Evolutionary conservation across 2,113 vertebrate species (phyloP).

Genomic region (Phrynosoma blainvillii): DNA sequence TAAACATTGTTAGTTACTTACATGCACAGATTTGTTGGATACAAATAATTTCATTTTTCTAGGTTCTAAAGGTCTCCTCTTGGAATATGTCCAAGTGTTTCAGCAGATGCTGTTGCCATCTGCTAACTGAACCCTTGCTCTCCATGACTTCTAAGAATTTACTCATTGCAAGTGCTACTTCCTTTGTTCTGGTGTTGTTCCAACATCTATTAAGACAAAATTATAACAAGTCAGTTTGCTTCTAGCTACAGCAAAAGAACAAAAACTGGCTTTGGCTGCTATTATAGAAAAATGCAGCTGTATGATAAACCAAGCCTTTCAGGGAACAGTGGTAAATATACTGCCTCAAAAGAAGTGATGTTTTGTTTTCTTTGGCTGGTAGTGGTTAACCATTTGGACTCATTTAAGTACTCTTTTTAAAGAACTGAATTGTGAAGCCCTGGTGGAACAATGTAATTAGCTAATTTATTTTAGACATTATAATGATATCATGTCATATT

Average conservation of each 20-base stretch:
- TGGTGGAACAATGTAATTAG: slow-evolving; percentile 19
- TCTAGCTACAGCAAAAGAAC: background rate
- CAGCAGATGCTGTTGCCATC: slow-evolving; percentile 25
- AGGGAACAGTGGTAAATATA: background rate
- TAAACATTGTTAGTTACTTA: slow-evolving; percentile 13
- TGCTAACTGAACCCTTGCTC: slow-evolving; percentile 10
- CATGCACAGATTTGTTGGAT: slow-evolving; percentile 29
- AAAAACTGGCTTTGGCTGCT: background rate
- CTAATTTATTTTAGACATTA: slow-evolving; percentile 21
- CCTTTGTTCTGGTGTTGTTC: slow-evolving; percentile 29
- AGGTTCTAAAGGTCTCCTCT: slow-evolving; percentile 47
- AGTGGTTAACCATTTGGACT: background rate
- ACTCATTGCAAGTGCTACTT: slow-evolving; percentile 8
- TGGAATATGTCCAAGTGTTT: slow-evolving; percentile 21
- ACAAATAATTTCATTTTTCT: slow-evolving; percentile 44
- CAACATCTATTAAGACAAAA: slow-evolving; percentile 22
- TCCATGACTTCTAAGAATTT: slow-evolving; percentile 18
- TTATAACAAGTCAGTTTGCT: slow-evolving; percentile 25
- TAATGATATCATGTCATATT: slow-evolving; percentile 22
- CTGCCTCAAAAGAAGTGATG: background rate
- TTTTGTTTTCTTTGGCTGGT: slow-evolving; percentile 7
- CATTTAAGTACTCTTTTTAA: slow-evolving; percentile 25
- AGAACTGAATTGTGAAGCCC: slow-evolving; percentile 8
- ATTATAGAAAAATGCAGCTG: background rate
- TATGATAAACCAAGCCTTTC: background rate